Conservation (phyloP, 35 echinoderm and acorn worm species). For the Heliocidaris tuberculata region DNA sequence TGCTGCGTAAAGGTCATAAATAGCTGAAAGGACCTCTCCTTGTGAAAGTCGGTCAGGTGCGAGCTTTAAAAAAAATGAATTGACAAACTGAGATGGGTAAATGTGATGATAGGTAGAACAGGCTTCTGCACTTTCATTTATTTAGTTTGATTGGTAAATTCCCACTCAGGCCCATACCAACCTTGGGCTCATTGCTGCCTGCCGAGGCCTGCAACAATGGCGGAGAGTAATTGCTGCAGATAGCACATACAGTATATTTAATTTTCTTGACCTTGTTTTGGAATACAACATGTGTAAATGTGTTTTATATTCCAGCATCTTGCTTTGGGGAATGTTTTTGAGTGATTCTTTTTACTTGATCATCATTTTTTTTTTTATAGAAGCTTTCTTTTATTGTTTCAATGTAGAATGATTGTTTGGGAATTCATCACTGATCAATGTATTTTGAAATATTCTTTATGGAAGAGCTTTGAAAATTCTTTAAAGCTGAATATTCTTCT, state of each 20-base stretch:
- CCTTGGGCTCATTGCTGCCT: background rate
- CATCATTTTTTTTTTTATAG: no score
- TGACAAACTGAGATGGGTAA: background rate
- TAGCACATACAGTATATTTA: background rate
- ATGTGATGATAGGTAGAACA: background rate
- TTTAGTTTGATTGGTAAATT: constrained; percentile 6
- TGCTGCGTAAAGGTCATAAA: background rate
- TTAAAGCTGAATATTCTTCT: no score
- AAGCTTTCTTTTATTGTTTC: no score
- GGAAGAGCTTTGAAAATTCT: no score
- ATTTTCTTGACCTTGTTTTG: background rate
- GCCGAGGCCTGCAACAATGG: background rate
- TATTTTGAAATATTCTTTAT: no score
- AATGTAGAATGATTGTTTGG: no score
- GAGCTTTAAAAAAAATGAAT: background rate
- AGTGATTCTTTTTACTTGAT: no score
- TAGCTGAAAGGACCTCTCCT: background rate
- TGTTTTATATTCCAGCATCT: background rate
- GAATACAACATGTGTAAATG: background rate
- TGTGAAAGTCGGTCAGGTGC: background rate
- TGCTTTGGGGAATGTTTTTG: no score
- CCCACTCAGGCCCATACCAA: background rate
- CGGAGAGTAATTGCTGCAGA: background rate
- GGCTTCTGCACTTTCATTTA: background rate
- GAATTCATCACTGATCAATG: no score